Evolutionary conservation across 2,888 invertebrate genomes (phyloP), one percentile per base, ranked within the genome.

Genomic region (Calameuta filiformis): DNA sequence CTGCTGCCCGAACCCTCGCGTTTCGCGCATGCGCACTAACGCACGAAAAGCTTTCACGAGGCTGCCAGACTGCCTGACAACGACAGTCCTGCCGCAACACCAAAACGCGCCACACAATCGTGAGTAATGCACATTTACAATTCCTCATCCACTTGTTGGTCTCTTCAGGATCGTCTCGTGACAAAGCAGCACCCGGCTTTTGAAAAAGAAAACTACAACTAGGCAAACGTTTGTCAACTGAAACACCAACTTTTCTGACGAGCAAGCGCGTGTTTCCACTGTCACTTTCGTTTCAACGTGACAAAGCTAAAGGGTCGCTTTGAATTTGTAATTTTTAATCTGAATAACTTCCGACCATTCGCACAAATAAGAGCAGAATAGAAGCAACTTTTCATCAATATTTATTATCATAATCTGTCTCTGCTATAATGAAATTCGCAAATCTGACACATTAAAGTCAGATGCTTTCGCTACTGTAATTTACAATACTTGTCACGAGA

Each of bases 71-170:
- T 87, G 86, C 83, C 85, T 86, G 85, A 83, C 85, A 84, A 83
- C 86, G 89, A 84, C 90, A 91, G 91, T 91, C 89, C 90, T 89
- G 89, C 91, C 90, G 91, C 89, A 90, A 84, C 87, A 86, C 86
- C 89, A 89, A 89, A 87, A 89, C 91, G 90, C 87, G 89, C 86
- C 89, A 85, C 89, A 89, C 89, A 90, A 90, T 89, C 88, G 91
- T 91, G 89, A 91, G 91, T 91, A 90, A 87, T 84, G 56, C 56
- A 56, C 56, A 56, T 23, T 56, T 56, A 56, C 23, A 56, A 56
- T 56, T 56, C 56, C 23, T 56, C 56, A 23, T 56, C 56, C 56
- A 56, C 56, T 56, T 56, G 56, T 56, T 56, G 56, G 56, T 56
- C 56, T 56, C 56, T 9, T 56, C 56, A 56, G 56, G 56, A 56